A percentile compares a stretch with the other conserved stretches of the same genome.
phyloP scores from a whole-genome alignment of 2,797 vertebrate genomes.

The Arctocebus calabarensis region DNA sequence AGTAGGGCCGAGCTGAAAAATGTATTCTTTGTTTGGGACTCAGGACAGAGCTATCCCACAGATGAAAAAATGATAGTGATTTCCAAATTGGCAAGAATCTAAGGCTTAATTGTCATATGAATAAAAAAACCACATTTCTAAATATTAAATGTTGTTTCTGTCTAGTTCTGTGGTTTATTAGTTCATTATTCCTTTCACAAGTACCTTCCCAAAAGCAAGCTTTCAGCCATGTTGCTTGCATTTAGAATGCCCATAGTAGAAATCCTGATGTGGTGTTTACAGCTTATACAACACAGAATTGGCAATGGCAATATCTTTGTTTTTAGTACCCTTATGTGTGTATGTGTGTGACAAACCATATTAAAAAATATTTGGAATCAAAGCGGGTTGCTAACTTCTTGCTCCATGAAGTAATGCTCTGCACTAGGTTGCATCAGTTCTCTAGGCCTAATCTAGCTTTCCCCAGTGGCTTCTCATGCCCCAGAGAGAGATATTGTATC shows the following conservation, averaged over 20 bases:
- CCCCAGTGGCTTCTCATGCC: conserved; percentile 71
- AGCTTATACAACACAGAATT: conserved; percentile 42
- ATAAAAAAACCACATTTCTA: conserved; percentile 58
- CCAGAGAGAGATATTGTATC: conserved; percentile 75
- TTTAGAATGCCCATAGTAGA: conserved; percentile 61
- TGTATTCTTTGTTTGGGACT: conserved; percentile 74
- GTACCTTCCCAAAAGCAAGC: conserved; percentile 53
- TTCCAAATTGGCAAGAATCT: conserved; percentile 56
- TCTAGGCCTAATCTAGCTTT: conserved; percentile 67
- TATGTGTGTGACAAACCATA: conserved; percentile 41
- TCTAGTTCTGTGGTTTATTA: conserved; percentile 54
- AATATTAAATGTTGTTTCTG: conserved; percentile 6
- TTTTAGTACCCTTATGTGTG: conserved; percentile 59
- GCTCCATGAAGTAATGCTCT: conserved; percentile 74
- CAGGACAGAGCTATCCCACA: conserved; percentile 60
- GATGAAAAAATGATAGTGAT: conserved; percentile 73
- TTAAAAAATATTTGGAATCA: conserved; percentile 71
- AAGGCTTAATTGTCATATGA: conserved; percentile 52
- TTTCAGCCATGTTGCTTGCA: not conserved
- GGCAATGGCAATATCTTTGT: conserved; percentile 60
- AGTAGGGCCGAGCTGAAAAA: conserved; percentile 80
- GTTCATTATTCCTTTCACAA: conserved; percentile 60
- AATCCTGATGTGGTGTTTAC: not conserved
- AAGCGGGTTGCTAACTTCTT: conserved; percentile 66
- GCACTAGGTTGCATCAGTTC: conserved; percentile 81